A percentile compares a stretch with the other conserved stretches of the same genome.
phyloP scores from a whole-genome alignment of 2,888 invertebrate species.

The Stenchaetothrips biformis region DNA sequence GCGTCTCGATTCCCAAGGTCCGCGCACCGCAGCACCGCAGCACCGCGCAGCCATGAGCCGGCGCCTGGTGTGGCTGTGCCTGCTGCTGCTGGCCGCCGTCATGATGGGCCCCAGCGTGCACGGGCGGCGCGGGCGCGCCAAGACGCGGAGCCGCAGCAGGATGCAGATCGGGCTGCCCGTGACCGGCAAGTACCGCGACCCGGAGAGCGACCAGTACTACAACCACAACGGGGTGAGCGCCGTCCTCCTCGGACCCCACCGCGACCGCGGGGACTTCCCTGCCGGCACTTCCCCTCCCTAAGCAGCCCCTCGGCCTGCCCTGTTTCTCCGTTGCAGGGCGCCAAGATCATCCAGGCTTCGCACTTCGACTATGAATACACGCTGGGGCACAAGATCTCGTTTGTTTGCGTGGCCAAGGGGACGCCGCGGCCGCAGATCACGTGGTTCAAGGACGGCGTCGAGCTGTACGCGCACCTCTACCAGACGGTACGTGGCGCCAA shows the following conservation, averaged over 20 bases:
- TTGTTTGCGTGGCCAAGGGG: conserved; percentile 86
- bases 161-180: conserved; percentile 82
- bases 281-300: too few relatives aligned
- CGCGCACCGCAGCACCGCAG: neutral
- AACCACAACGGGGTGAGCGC: conserved; percentile 76
- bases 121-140: conserved; percentile 49
- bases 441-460: conserved; percentile 93
- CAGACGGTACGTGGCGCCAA: conserved; percentile 63
- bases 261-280: too few relatives aligned
- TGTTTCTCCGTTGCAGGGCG: conserved; percentile 59
- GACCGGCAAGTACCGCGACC: conserved; percentile 83
- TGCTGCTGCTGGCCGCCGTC: conserved; percentile 46
- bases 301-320: neutral
- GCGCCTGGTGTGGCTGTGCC: conserved; percentile 40
- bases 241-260: too few relatives aligned
- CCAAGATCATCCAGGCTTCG: conserved; percentile 80
- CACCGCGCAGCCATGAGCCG: conserved; percentile 23
- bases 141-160: conserved; percentile 41
- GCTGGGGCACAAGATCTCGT: conserved; percentile 89
- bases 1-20: too few relatives aligned
- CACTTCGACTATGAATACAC: conserved; percentile 93
- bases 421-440: conserved; percentile 87
- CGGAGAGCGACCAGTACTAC: conserved; percentile 86
- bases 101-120: conserved; percentile 49
- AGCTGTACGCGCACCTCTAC: conserved; percentile 84